A percentile compares a stretch with the other conserved stretches of the same genome.
phyloP scores from a whole-genome alignment of 2,888 invertebrate species.

The Aphrophora alni region DNA sequence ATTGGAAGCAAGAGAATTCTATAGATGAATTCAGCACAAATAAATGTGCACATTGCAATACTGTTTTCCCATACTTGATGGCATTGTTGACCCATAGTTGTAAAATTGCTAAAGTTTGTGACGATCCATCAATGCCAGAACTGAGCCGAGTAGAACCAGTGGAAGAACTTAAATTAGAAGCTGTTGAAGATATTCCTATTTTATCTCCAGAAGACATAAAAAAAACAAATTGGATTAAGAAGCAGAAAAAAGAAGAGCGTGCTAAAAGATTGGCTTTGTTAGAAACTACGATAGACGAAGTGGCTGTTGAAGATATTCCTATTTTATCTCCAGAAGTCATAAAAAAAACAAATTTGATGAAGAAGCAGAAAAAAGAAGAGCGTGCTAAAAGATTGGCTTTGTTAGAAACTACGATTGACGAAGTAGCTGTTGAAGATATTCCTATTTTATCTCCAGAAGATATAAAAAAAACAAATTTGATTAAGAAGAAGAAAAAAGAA shows the following conservation, averaged over 20 bases:
- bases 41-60: conserved; percentile 22
- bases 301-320: conserved; percentile 37
- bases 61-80: conserved; percentile 27
- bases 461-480: not conserved
- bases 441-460: conserved; percentile 38
- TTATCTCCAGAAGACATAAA: conserved; percentile 35
- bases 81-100: conserved; percentile 29
- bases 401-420: conserved; percentile 14
- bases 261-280: not conserved
- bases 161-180: not conserved
- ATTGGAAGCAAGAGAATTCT: conserved; percentile 34
- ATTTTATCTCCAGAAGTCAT: conserved; percentile 37
- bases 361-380: not conserved
- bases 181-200: conserved; percentile 38
- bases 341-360: not conserved
- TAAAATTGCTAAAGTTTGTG: not conserved
- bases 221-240: not conserved
- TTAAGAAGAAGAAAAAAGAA: not conserved
- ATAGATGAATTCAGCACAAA: conserved; percentile 1
- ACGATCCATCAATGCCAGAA: conserved; percentile 36
- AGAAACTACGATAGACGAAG: not conserved
- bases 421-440: conserved; percentile 34
- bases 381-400: not conserved
- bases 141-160: conserved; percentile 30
- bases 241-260: not conserved